Conservation (phyloP, 2,888 invertebrate genomes). For the Teinopalpus imperialis region DNA sequence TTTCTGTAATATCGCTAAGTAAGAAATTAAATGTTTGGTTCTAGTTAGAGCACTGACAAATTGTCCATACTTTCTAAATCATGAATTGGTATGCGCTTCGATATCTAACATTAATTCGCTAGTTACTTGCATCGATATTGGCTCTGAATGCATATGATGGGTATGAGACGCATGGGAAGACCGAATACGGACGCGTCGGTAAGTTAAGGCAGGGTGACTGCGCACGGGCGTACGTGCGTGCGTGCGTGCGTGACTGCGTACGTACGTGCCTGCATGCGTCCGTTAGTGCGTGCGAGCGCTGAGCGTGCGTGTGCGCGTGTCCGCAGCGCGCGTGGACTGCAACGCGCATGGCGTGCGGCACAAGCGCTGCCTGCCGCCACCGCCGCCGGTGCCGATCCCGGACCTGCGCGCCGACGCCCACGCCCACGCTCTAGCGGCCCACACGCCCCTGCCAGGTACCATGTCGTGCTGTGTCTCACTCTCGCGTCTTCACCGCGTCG, state of each 20-base stretch:
- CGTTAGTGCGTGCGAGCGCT: constrained; percentile 26
- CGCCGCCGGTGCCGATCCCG: constrained; percentile 92
- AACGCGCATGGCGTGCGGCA: constrained; percentile 94
- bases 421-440: constrained; percentile 38
- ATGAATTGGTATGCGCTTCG: constrained; percentile 21
- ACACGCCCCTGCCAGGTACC: constrained; percentile 39
- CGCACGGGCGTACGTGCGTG: constrained; percentile 22
- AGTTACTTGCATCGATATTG: constrained; percentile 4
- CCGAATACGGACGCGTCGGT: constrained; percentile 20
- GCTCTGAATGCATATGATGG: constrained; percentile 5
- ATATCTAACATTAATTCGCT: constrained; percentile 21
- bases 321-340: constrained; percentile 81
- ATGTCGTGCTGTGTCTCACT: constrained; percentile 16
- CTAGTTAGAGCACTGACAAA: constrained; percentile 17
- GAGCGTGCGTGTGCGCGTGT: constrained; percentile 60
- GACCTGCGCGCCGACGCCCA: constrained; percentile 88
- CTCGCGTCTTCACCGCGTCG: background rate
- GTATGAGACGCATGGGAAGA: background rate
- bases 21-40: constrained; percentile 5
- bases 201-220: constrained; percentile 34
- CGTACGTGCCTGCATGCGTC: constrained; percentile 28
- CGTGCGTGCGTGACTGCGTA: constrained; percentile 20
- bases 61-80: constrained; percentile 4
- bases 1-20: constrained; percentile 16
- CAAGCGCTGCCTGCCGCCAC: constrained; percentile 91